phyloP scores from a whole-genome alignment of 2,797 vertebrate genomes.

The Tokudaia tokunoshimensis region DNA sequence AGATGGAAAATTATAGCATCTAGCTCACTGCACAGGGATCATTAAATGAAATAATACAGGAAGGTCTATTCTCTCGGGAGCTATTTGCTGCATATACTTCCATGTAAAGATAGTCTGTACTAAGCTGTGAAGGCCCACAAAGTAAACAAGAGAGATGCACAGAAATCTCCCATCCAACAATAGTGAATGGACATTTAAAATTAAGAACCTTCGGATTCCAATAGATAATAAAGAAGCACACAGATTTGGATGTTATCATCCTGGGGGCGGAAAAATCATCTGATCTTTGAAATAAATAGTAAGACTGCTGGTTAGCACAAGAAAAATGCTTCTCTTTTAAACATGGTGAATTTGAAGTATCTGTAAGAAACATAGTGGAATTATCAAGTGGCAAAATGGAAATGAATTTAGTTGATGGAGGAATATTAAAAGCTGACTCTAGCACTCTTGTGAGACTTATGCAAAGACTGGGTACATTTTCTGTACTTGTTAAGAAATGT shows the following conservation, averaged over 20 bases:
- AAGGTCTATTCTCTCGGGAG: background rate
- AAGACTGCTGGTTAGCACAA: background rate
- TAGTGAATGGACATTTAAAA: background rate
- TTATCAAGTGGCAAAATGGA: background rate
- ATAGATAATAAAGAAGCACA: slow-evolving; percentile 1
- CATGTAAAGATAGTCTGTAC: background rate
- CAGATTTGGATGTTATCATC: slow-evolving; percentile 5
- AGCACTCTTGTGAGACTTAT: background rate
- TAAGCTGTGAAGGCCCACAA: slow-evolving; percentile 4
- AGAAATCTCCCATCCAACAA: background rate
- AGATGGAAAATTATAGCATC: background rate
- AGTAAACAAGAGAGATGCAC: background rate
- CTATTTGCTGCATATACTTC: background rate
- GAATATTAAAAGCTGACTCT: background rate
- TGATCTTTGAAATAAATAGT: background rate
- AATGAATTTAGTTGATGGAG: background rate
- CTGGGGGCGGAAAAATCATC: background rate
- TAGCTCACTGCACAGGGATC: no score
- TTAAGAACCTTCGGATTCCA: background rate
- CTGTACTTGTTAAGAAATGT: background rate
- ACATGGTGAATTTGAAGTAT: background rate
- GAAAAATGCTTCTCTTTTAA: background rate
- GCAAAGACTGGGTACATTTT: background rate
- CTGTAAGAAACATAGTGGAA: background rate
- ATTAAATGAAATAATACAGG: background rate